Evolutionary conservation across 1,140 invertebrate genomes (phyloP), one percentile per base, ranked within the genome.

Genomic region (Drosophila seguyi): DNA sequence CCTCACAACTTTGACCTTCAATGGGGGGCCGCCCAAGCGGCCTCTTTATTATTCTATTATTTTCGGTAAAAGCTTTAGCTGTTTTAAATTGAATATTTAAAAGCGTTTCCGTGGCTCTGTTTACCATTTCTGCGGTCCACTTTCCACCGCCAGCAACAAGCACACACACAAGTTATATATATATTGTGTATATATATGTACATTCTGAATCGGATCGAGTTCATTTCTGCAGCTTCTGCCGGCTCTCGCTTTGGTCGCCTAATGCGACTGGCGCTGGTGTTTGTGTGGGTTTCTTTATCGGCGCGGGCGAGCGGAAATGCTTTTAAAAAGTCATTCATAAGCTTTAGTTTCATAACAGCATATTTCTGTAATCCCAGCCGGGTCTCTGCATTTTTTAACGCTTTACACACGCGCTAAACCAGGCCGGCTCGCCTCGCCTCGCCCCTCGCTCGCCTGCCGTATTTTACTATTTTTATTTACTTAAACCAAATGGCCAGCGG

Each of bases 271-370:
- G 31, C 25, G 45, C 47, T 39, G 65, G 45, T 84, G 79, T 87
- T 83, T 88, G 76, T 71, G 45, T 78, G 76, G 52, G 48, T n/a
- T 81, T 81, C 77, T 71, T 71, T 71, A 41, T 52, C 47, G 66
- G 47, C 20, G 45, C 18, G 44, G 20, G 59, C 16, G 66, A 65
- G 45, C 61, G 68, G 65, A 38, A 81, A 81, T 78, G 77, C 84
- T 90, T 85, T 88, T 88, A 85, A 90, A 88, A 88, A 65, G 62
- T 79, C 77, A 88, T 88, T 88, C 78, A 84, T 88, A 90, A 88
- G 81, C 84, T 75, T 71, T 71, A 80, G 72, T 81, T 90, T 63
- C 74, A 81, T 81, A 90, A 81, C 77, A 81, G 85, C 63, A 65
- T 68, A 81, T 90, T 78, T 62, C 47, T 56, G 84, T 88, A 84